Base-by-base conservation (phyloP, 2,888 invertebrate species). In the Tillus elongatus region DNA sequence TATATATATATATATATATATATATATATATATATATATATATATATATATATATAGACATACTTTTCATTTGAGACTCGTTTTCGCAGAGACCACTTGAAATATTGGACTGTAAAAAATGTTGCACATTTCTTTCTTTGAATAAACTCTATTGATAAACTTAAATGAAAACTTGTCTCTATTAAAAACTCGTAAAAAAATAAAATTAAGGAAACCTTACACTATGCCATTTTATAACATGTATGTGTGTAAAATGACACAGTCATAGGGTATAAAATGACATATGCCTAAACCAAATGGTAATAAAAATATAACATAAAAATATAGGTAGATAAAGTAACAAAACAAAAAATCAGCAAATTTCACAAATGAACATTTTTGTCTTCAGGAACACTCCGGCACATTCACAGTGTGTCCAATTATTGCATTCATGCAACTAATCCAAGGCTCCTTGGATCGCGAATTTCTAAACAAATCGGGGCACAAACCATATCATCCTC, bases 381-480 rank as follows among this genome's bases (percentile, higher is more conserved):
- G 9, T 10, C 32, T 32, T 32, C 10, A 3, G 6, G 15, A n/a
- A 32, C 15, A 32, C 14, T 32, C 32, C 32, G 10, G 32, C 31
- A 13, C 31, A 30, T 30, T 30, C 31, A 14, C 31, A 30, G 13
- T 30, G 31, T 30, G 31, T 13, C 31, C 31, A 30, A 11, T 13
- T 30, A n/a, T 30, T 30, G 14, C 31, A 30, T 30, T 30, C 31
- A 30, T 30, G 14, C 31, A 30, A 30, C 31, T 11, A 15, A 13
- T 33, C 33, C 19, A 19, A 19, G n/a, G 6, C n/a, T 19, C 24
- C n/a, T 19, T 33, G 33, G 33, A 33, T 9, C 19, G 19, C 9
- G 19, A 33, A 33, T 33, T 33, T 19, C 24, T 11, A 33, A 19
- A 33, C 33, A 33, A 19, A 16, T 33, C 33, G 11, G 15, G 15